phyloP scores from a whole-genome alignment of 2,113 vertebrate species.

The Piaya cayana region DNA sequence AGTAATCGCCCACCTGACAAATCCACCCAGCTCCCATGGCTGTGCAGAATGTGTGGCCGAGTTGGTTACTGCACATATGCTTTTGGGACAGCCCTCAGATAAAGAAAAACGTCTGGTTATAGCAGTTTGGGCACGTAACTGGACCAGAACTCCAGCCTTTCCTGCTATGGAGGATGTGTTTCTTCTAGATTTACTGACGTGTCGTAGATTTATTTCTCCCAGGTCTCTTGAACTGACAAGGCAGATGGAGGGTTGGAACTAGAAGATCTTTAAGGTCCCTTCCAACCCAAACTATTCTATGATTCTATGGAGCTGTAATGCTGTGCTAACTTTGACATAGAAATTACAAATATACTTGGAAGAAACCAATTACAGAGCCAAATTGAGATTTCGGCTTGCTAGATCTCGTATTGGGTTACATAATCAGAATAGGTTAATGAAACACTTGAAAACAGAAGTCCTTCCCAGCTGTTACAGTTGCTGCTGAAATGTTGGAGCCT shows the following conservation, averaged over 20 bases:
- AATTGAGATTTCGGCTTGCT: neutral
- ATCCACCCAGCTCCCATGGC: neutral
- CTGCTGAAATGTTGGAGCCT: neutral
- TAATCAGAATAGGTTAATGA: neutral
- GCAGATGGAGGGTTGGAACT: neutral
- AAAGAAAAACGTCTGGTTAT: neutral
- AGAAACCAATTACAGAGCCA: neutral
- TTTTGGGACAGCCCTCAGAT: neutral
- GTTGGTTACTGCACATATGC: neutral
- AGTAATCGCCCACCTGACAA: neutral
- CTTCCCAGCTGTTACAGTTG: neutral
- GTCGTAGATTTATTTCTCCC: neutral
- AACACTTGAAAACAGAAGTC: neutral
- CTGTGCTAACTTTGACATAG: neutral
- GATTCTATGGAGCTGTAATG: too few relatives aligned
- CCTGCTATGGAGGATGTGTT: neutral
- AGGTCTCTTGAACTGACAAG: neutral
- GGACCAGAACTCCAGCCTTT: neutral
- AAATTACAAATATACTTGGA: neutral
- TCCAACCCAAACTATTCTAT: too few relatives aligned
- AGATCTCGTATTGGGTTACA: neutral
- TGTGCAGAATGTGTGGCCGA: neutral
- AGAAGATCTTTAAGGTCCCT: too few relatives aligned
- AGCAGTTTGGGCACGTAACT: neutral
- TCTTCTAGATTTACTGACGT: neutral